These are phyloP conservation scores for Asteroscopus sphinx DNA, from an alignment of 2,888 invertebrate species.

Conservation along the genomic window DNA sequence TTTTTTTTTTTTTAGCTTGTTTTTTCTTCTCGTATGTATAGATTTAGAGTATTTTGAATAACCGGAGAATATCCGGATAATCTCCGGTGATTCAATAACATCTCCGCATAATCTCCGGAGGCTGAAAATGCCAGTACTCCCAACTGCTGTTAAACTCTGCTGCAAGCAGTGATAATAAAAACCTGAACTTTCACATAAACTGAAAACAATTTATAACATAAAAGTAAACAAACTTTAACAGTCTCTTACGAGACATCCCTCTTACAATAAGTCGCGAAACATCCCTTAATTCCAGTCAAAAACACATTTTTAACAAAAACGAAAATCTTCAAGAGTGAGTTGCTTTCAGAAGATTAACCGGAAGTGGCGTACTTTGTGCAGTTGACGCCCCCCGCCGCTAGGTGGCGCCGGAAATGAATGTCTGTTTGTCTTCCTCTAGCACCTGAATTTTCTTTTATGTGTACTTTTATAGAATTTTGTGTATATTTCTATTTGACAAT, in stretches of 20 bases:
- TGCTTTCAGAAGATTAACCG: conserved; percentile 60
- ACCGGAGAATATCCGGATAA: no score
- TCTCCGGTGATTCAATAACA: no score
- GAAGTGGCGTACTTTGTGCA: conserved; percentile 68
- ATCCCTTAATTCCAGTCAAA: conserved; percentile 50
- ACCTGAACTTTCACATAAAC: background rate
- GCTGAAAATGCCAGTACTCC: no score
- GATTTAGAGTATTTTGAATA: no score
- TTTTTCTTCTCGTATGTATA: no score
- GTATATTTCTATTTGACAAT: conserved; percentile 29
- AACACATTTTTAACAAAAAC: conserved; percentile 49
- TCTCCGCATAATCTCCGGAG: no score
- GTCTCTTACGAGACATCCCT: conserved; percentile 23
- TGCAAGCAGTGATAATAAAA: no score
- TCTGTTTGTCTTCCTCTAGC: conserved; percentile 77
- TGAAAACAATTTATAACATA: background rate
- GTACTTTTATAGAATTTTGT: conserved; percentile 35
- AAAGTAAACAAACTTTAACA: conserved; percentile 25
- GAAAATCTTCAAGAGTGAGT: conserved; percentile 46
- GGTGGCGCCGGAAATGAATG: conserved; percentile 74
- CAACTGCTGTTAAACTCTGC: no score
- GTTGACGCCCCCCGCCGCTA: conserved; percentile 64
- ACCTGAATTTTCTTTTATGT: conserved; percentile 62
- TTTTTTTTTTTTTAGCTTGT: no score
- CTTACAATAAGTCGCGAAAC: conserved; percentile 33